Evolutionary conservation across 2,888 invertebrate species (phyloP), one percentile per base, ranked within the genome.

Genomic region (Drosophila flavopinicola): DNA sequence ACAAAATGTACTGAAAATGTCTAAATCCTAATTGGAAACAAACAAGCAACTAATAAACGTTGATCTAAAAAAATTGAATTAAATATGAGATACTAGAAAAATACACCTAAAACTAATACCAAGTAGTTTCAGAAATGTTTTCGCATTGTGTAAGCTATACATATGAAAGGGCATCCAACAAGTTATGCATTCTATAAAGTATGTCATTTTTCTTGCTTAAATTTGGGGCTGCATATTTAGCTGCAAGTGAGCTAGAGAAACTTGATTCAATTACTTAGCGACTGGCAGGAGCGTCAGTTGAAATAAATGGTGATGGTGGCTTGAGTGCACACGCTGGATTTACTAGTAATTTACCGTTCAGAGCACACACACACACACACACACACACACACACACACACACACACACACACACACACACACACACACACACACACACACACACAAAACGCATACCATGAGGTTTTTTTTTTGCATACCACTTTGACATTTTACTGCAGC

Each of bases 181-280:
- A 15, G 27, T 15, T 37, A 23, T 27, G 13, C 30, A 24, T 2
- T 29, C 6, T 27, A 23, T 30, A n/a, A 20, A 32, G 10, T 20
- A 6, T 54, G 53, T 65, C 38, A 53, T 71, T 70, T 65, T 30
- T 35, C 37, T 11, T 25, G 27, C 47, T 54, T 51, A 53, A 66
- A 42, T 52, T 58, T 42, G 35, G 9, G 13, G n/a, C 39, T 32
- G 66, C 42, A 48, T 58, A 49, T 47, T 37, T 54, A 23, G 20
- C 15, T 51, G 30, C 61, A 47, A 61, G 52, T 44, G 66, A 44
- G 53, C 32, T 32, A 29, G 35, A 24, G 64, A 32, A 64, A 53
- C 59, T 69, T 64, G 57, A 69, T 69, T 78, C 78, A 74, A 75
- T 74, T 74, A 75, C 78, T 75, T 78, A 78, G 69, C 69, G 61